Evolutionary conservation across 1,140 invertebrate genomes (phyloP), one percentile per base, ranked within the genome.

Genomic region (Drosophila lacteicornis): DNA sequence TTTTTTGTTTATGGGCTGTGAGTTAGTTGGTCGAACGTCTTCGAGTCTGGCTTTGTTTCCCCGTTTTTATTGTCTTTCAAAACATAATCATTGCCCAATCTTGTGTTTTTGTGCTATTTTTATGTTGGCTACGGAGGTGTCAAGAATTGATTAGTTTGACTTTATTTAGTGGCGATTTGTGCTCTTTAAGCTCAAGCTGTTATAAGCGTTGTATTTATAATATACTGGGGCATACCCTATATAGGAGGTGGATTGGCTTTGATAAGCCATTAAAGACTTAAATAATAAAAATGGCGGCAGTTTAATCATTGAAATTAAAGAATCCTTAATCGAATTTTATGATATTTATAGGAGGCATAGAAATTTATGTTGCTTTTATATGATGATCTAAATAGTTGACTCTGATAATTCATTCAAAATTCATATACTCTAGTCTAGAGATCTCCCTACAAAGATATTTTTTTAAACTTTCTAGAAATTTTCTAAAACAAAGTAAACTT

Each of bases 61-160:
- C 76, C 57, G 58, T 55, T 56, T 62, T 51, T 33, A 70, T 81
- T 71, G 67, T 73, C 38, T 62, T 9, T 47, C 11, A 36, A 58
- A 47, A 43, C 60, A 27, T 76, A 66, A 70, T 63, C 59, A 58
- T 82, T 78, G 68, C 63, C n/a, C 68, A 83, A 87, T 87, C 71
- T 45, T 57, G 46, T 47, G 69, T 70, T 60, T 69, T 79, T 65
- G 12, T 11, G 45, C 27, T 67, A 67, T 70, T 70, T 62, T 67
- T 46, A 67, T 55, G 70, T 46, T 59, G n/a, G 13, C 49, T 59
- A 67, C 9, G 42, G 46, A 66, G 58, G 63, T 62, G 40, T 55
- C 42, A 55, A 78, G 63, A 80, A 80, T 83, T 80, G 66, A 75
- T 75, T 82, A 81, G 49, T 47, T 42, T 42, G 58, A 5, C 43